Conservation (phyloP, 2,888 invertebrate genomes). For the Sinohyriopsis cumingii region DNA sequence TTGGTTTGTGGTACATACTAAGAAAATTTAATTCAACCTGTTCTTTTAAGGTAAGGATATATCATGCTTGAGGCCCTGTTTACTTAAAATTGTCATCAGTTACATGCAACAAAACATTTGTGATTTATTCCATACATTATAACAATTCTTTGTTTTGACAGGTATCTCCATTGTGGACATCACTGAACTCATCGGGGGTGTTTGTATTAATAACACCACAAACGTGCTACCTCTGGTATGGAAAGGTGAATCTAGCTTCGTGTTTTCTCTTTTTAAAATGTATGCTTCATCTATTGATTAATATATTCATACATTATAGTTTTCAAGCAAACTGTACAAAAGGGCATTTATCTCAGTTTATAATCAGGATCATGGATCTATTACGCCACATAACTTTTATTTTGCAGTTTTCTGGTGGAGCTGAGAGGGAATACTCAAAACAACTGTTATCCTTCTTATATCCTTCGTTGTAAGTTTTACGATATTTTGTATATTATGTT, state of each 20-base stretch:
- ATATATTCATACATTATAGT: background rate
- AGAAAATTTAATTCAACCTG: too few relatives aligned
- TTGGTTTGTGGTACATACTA: too few relatives aligned
- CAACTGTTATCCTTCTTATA: conserved; percentile 49
- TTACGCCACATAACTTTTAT: background rate
- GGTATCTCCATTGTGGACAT: conserved; percentile 37
- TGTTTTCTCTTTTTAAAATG: background rate
- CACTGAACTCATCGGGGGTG: conserved; percentile 51
- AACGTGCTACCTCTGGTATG: conserved; percentile 54
- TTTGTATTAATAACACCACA: conserved; percentile 39
- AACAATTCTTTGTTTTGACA: conserved; percentile 3
- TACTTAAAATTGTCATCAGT: too few relatives aligned
- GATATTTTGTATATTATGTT: too few relatives aligned
- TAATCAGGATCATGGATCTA: background rate
- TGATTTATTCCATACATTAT: background rate
- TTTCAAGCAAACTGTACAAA: background rate
- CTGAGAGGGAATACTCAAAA: conserved; percentile 57
- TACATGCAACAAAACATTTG: too few relatives aligned
- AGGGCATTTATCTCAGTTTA: background rate
- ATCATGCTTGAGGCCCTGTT: too few relatives aligned
- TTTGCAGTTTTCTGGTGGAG: conserved; percentile 46
- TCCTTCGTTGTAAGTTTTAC: conserved; percentile 44
- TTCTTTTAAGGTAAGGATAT: too few relatives aligned
- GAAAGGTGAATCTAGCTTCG: conserved; percentile 43
- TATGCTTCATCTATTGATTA: background rate